Base-by-base conservation (phyloP, 2,888 invertebrate species). In the Synergus umbraculus region DNA sequence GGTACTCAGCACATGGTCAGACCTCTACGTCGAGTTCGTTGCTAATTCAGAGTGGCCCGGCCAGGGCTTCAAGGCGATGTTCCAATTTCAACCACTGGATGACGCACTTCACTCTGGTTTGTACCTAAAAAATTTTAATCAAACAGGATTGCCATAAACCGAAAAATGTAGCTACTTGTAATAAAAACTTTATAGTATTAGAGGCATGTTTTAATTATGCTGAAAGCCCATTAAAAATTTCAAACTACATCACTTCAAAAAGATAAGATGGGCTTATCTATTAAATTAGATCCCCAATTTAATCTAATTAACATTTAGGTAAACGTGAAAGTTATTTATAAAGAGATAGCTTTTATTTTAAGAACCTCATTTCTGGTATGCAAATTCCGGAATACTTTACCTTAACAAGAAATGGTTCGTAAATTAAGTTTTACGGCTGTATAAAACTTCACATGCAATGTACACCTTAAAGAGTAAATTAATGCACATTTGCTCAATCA, bases 11-110 rank as follows among this genome's bases (percentile, higher is more conserved):
- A 96, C 96, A n/a, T 96, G 97, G 4, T 94, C 96, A 12, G 95
- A 97, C 87, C 93, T 97, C 80, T 95, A 96, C 89, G 94, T 97
- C 86, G 97, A 97, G 93, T 97, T 97, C 92, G 96, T 97, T 64
- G 96, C 97, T 79, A 96, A 97, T 92, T 97, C 97, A 0, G 95
- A 95, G 81, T 94, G 94, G 90, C 96, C 96, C 0, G 96, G 96
- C 0, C 96, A 96, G 87, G 96, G 96, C 1, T 97, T 97, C 91
- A 95, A 96, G 88, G 96, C 96, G 80, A 95, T 94, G 82, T 96
- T 94, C 92, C 95, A 95, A 89, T 96, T 96, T 89, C 95, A 96
- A 87, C 95, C 95, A 15, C 91, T 94, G 88, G 95, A 95, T 84
- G 94, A 93, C 87, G 86, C 89, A 66, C 87, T 86, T 49, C 79